phyloP scores from a whole-genome alignment of 2,888 invertebrate genomes.

The Lamellibrachia columna region DNA sequence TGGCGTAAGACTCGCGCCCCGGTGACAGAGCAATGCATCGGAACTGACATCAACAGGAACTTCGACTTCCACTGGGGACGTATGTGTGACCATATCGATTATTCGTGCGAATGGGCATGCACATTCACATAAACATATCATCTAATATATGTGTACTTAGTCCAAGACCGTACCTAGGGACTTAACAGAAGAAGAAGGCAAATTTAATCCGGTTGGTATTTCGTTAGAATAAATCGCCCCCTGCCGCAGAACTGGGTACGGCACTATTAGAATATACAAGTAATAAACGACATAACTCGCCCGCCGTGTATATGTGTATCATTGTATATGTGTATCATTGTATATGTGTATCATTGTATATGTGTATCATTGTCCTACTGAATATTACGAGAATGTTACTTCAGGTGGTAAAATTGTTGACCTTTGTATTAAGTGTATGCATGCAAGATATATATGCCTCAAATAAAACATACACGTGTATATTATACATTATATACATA shows the following conservation, averaged over 20 bases:
- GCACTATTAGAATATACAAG: not conserved
- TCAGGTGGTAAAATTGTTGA: too few species aligned
- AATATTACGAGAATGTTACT: too few species aligned
- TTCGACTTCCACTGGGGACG: constrained; percentile 16
- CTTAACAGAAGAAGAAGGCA: too few species aligned
- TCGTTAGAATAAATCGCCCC: not conserved
- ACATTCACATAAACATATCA: not conserved
- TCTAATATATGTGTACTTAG: not conserved
- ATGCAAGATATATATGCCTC: too few species aligned
- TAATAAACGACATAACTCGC: too few species aligned
- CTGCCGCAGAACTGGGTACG: not conserved
- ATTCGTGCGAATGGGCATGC: not conserved
- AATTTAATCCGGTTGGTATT: not conserved
- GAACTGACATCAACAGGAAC: not conserved
- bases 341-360: too few species aligned
- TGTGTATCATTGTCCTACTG: too few species aligned
- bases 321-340: too few species aligned
- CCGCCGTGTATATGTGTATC: not conserved
- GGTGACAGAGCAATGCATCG: not conserved
- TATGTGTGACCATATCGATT: not conserved
- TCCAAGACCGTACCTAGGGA: not conserved
- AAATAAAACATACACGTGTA: too few species aligned
- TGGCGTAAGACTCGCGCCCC: not conserved
- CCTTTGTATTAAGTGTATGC: too few species aligned
- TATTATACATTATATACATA: too few species aligned